These are phyloP conservation scores for Stichodactyla helianthus DNA, from an alignment of 64 coral and sea anemone species.

Conservation along the genomic window DNA sequence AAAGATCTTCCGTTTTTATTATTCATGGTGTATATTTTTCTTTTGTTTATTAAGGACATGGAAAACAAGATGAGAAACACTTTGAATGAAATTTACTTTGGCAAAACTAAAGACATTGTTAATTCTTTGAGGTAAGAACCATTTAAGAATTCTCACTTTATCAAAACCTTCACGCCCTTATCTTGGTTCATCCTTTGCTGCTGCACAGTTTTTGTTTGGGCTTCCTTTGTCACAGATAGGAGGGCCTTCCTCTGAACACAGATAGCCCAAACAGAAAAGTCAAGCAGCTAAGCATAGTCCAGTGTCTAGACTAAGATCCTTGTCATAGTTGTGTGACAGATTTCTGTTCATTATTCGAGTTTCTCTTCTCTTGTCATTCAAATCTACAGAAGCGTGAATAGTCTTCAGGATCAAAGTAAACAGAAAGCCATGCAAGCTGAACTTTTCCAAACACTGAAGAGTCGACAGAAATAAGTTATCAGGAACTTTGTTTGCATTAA, in stretches of 20 bases:
- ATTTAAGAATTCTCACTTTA: neutral
- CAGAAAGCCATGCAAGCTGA: constrained; percentile 88
- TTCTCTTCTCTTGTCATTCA: neutral
- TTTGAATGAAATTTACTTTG: constrained; percentile 99
- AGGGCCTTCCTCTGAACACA: too few relatives aligned
- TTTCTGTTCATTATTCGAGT: neutral
- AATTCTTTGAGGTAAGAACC: constrained; percentile 83
- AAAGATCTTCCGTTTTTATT: too few relatives aligned
- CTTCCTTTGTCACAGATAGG: too few relatives aligned
- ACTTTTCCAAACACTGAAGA: constrained; percentile 84
- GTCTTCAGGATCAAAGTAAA: constrained; percentile 75
- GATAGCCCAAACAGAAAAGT: too few relatives aligned
- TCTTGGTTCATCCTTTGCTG: too few relatives aligned
- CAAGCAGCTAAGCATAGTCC: too few relatives aligned
- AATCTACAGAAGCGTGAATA: constrained; percentile 71
- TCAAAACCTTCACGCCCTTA: too few relatives aligned
- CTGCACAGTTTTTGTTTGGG: too few relatives aligned
- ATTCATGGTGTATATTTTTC: neutral
- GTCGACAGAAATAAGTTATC: constrained; percentile 44
- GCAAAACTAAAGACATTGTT: constrained; percentile 98
- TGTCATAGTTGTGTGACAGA: too few relatives aligned
- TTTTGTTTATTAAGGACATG: constrained; percentile 73
- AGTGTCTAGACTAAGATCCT: too few relatives aligned
- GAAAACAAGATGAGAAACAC: constrained; percentile 99
- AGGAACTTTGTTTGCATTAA: neutral